A percentile compares a stretch with the other conserved stretches of the same genome.
Conservation (phyloP, 2,113 vertebrate species). For the Lagopus leucura region DNA sequence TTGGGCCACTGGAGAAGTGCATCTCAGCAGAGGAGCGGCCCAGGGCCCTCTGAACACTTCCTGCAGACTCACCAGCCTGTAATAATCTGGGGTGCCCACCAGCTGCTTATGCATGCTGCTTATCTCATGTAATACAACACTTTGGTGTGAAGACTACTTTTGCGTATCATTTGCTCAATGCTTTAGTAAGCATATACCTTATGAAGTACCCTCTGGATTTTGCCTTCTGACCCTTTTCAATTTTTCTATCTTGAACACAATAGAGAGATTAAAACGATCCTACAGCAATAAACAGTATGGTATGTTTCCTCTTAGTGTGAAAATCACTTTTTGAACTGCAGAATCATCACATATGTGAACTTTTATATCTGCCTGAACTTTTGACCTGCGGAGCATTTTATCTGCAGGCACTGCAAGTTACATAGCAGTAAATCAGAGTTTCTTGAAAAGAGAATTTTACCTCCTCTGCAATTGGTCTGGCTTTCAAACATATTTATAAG, state of each 20-base stretch:
- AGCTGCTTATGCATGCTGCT: fast-evolving
- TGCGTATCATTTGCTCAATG: background rate
- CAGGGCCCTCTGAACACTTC: background rate
- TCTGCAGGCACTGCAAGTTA: background rate
- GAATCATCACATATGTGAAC: background rate
- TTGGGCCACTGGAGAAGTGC: background rate
- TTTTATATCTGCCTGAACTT: slow-evolving; percentile 17
- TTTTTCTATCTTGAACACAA: background rate
- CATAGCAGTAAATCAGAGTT: background rate
- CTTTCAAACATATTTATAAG: background rate
- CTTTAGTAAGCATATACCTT: background rate
- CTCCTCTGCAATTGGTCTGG: background rate
- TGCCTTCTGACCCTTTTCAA: background rate
- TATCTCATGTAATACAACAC: background rate
- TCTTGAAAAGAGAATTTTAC: background rate
- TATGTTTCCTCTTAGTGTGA: background rate
- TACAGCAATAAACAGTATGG: background rate
- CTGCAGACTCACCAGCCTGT: background rate
- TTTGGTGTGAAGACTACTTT: background rate
- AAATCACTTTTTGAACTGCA: background rate
- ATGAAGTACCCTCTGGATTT: slow-evolving; percentile 33
- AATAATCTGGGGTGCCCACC: background rate
- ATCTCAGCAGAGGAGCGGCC: background rate
- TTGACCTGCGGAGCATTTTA: background rate
- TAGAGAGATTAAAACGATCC: background rate